Evolutionary conservation across 2,888 invertebrate species (phyloP), one percentile per base, ranked within the genome.

Genomic region (Epinotia bilunana): DNA sequence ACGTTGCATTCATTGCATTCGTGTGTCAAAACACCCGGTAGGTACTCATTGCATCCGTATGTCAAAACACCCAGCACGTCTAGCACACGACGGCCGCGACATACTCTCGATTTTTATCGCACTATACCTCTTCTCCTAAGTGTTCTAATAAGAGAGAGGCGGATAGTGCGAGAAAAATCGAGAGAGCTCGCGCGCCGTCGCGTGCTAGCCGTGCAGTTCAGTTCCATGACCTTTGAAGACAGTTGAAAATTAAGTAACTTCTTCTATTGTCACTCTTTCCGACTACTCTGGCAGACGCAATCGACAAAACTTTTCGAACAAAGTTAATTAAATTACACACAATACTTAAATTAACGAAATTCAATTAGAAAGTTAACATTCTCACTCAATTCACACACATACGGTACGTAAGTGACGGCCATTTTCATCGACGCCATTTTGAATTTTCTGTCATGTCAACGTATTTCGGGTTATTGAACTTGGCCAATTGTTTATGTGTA

Each of bases 381-480:
- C 12, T 55, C 49, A 55, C n/a, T 49, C 33, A 18, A n/a, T n/a
- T 49, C 5, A 53, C 7, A 49, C 49, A n/a, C 13, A 53, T n/a
- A 1, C 9, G 39, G 39, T 39, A 6, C 33, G 2, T 61, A 33
- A 61, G 33, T n/a, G 61, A 57, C 64, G 16, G 13, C 6, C 7
- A 28, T 49, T 64, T n/a, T 13, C 18, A 23, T 46, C 46, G 6
- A 12, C 13, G 23, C 64, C 49, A 64, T 49, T 28, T 70, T 39
- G 46, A 28, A 16, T 61, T 46, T 46, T 0, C 39, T 39, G 20
- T n/a, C n/a, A n/a, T 13, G 55, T 67, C 67, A 64, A 68, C 57
- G 57, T 60, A 60, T 60, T 70, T 62, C 61, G 58, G 73, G 58
- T 67, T 67, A 60, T 61, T 58, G 73, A 49, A 65, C 72, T 58